These are phyloP conservation scores for Balanococcus diminutus DNA, from an alignment of 2,888 invertebrate genomes.

Conservation along the genomic window DNA sequence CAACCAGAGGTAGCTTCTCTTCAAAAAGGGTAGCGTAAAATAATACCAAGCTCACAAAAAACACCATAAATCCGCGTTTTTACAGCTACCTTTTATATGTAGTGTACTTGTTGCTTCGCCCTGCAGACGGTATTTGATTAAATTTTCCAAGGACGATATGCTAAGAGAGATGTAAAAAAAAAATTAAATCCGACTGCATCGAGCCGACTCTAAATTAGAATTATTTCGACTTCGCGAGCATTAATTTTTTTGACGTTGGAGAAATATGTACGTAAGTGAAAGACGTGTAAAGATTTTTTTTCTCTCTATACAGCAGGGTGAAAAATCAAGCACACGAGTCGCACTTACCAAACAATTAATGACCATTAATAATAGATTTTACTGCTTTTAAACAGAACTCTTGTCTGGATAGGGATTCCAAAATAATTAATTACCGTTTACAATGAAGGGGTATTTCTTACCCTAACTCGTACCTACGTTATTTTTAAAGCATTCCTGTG, in stretches of 20 bases:
- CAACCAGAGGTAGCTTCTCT: background rate
- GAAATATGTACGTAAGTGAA: background rate
- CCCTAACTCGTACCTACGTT: background rate
- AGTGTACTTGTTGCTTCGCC: background rate
- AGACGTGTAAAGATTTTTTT: background rate
- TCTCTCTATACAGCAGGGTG: background rate
- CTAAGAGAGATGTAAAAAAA: background rate
- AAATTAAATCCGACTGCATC: background rate
- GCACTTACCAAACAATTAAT: slow-evolving; percentile 2
- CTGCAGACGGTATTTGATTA: slow-evolving; percentile 3
- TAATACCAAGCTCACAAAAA: background rate
- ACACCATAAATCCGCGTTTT: background rate
- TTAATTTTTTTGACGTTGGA: background rate
- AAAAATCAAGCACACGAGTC: background rate
- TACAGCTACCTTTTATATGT: background rate
- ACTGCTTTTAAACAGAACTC: background rate
- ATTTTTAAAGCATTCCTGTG: slow-evolving; percentile 7
- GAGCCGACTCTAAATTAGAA: background rate
- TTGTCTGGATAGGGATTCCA: background rate
- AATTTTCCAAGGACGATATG: background rate
- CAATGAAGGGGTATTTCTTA: slow-evolving; percentile 9
- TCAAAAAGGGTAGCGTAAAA: background rate
- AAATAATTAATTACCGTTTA: slow-evolving; percentile 23
- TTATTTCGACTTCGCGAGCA: background rate
- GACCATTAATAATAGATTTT: slow-evolving; percentile 31